These are phyloP conservation scores for Macroteleia sp. DNA, from an alignment of 2,888 invertebrate species.

Conservation along the genomic window DNA sequence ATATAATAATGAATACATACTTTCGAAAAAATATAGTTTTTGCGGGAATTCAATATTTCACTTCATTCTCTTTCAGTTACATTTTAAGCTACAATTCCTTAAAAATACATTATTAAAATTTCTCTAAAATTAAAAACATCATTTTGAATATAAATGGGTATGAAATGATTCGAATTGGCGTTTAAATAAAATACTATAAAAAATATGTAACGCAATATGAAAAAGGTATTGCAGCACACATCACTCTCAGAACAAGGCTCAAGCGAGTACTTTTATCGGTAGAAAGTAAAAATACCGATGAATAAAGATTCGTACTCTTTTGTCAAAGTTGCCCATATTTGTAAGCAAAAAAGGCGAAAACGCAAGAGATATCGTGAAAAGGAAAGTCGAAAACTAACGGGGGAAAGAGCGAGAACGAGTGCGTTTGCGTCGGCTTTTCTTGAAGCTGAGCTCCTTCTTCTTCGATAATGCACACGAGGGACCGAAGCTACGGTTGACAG, in stretches of 20 bases:
- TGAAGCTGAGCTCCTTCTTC: slow-evolving; percentile 48
- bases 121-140: too few species aligned
- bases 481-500: slow-evolving; percentile 61
- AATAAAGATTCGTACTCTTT: slow-evolving; percentile 57
- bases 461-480: slow-evolving; percentile 64
- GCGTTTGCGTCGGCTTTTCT: slow-evolving; percentile 44
- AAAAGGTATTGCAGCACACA: too few species aligned
- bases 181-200: too few species aligned
- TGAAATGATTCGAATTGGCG: too few species aligned
- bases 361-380: slow-evolving; percentile 51
- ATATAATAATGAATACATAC: too few species aligned
- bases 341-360: slow-evolving; percentile 46
- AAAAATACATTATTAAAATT: too few species aligned
- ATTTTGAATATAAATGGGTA: too few species aligned
- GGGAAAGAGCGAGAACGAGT: slow-evolving; percentile 30
- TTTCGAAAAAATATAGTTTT: too few species aligned
- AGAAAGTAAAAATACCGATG: slow-evolving; percentile 44
- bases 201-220: too few species aligned
- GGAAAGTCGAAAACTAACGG: slow-evolving; percentile 48
- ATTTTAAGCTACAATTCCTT: too few species aligned
- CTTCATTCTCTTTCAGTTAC: too few species aligned
- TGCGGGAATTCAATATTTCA: too few species aligned
- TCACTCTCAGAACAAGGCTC: slow-evolving; percentile 42
- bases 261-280: slow-evolving; percentile 25
- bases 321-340: slow-evolving; percentile 62